phyloP scores from a whole-genome alignment of 2,888 invertebrate genomes.

The Amiota communis region DNA sequence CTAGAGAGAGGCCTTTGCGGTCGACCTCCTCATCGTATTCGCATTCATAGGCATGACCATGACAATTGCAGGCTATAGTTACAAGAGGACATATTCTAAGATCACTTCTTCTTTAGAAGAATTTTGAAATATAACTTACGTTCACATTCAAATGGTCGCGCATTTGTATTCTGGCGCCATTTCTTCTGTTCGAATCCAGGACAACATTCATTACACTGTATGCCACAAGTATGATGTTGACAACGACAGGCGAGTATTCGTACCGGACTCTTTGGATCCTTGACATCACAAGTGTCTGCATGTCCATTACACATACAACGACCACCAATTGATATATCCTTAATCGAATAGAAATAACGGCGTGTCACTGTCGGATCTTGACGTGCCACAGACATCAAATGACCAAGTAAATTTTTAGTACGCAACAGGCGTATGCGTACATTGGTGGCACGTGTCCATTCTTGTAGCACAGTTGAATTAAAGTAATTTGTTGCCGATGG shows the following conservation, averaged over 20 bases:
- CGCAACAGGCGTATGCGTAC: conserved; percentile 91
- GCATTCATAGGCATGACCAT: conserved; percentile 92
- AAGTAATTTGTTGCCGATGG: conserved; percentile 96
- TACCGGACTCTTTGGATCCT: conserved; percentile 85
- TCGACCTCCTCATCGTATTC: conserved; percentile 88
- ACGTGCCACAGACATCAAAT: conserved; percentile 95
- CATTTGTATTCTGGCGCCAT: conserved; percentile 92
- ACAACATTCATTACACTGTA: conserved; percentile 94
- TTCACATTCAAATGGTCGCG: conserved; percentile 93
- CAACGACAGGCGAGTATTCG: conserved; percentile 90
- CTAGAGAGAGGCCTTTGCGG: conserved; percentile 83
- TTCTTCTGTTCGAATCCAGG: conserved; percentile 95
- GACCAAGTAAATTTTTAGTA: conserved; percentile 95
- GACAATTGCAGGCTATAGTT: conserved; percentile 92
- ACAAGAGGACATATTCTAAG: neutral
- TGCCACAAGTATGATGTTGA: conserved; percentile 97
- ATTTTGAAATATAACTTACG: conserved; percentile 78
- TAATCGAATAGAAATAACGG: conserved; percentile 99
- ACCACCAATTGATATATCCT: conserved; percentile 98
- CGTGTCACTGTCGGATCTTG: conserved; percentile 98
- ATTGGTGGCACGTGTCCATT: conserved; percentile 98
- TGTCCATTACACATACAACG: conserved; percentile 99
- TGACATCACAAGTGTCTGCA: conserved; percentile 90
- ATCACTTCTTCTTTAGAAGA: neutral
- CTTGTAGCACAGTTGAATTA: conserved; percentile 92